phyloP scores from a whole-genome alignment of 2,113 vertebrate species.

The Pseudonaja textilis region DNA sequence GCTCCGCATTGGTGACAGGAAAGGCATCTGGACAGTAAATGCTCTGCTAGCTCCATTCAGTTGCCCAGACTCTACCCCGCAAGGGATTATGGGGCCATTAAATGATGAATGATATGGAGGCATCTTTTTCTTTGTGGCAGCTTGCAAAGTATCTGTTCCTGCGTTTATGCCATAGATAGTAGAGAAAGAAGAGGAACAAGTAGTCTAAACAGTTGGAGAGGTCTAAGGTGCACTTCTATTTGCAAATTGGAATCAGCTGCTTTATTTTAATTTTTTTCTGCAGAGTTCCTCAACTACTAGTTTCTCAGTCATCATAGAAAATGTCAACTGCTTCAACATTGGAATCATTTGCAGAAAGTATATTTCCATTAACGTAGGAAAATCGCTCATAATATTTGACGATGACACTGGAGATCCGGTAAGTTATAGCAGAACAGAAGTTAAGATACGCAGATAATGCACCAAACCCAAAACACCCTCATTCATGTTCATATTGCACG shows the following conservation, averaged over 20 bases:
- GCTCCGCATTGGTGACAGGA: too few relatives aligned
- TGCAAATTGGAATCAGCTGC: background rate
- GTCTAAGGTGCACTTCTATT: background rate
- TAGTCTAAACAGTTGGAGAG: background rate
- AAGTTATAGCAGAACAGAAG: constrained; percentile 55
- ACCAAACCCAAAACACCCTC: background rate
- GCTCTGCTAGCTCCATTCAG: too few relatives aligned
- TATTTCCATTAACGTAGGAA: constrained; percentile 79
- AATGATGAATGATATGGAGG: too few relatives aligned
- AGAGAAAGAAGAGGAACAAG: background rate
- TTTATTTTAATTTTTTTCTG: background rate
- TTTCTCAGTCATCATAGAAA: constrained; percentile 82
- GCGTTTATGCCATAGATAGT: background rate
- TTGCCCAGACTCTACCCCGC: too few relatives aligned
- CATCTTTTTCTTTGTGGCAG: background rate
- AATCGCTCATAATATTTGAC: constrained; percentile 82
- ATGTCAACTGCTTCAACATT: constrained; percentile 87
- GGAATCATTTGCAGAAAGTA: constrained; percentile 89
- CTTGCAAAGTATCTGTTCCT: background rate
- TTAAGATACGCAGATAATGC: background rate
- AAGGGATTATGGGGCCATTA: too few relatives aligned
- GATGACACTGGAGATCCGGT: constrained; percentile 87
- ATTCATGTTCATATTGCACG: background rate
- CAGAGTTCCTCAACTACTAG: constrained; percentile 79
- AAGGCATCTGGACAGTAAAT: too few relatives aligned